Evolutionary conservation across 2,113 vertebrate species (phyloP).

Genomic region (Upupa epops): DNA sequence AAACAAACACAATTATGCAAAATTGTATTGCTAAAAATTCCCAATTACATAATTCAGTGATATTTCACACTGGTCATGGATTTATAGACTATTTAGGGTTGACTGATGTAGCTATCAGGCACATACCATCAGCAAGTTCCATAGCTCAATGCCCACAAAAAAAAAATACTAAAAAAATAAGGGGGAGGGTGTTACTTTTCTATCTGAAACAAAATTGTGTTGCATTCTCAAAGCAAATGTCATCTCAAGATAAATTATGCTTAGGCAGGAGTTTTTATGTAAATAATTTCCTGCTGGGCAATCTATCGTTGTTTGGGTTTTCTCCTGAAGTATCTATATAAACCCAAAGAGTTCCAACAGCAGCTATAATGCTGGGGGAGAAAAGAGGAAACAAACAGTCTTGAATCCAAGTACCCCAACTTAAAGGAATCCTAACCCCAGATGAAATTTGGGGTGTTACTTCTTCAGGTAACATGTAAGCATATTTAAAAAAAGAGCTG

Average conservation of each 20-base stretch:
- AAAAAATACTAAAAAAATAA: neutral
- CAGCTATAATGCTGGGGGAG: neutral
- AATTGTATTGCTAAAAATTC: conserved; percentile 60
- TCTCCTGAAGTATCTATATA: neutral
- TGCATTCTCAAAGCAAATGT: conserved; percentile 74
- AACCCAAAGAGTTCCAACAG: neutral
- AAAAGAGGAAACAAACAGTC: neutral
- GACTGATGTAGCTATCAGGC: conserved; percentile 45
- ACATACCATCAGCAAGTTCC: conserved; percentile 63
- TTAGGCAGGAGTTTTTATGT: conserved; percentile 73
- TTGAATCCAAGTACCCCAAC: neutral
- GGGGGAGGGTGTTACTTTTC: conserved; percentile 49
- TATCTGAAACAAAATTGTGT: conserved; percentile 69
- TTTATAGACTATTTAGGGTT: conserved; percentile 61
- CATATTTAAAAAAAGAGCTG: neutral
- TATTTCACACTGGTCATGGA: conserved; percentile 28
- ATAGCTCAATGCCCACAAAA: conserved; percentile 68
- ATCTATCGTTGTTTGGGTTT: conserved; percentile 41
- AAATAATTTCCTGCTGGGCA: conserved; percentile 72
- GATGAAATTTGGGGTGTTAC: neutral
- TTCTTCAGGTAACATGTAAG: neutral
- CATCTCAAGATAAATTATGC: conserved; percentile 74
- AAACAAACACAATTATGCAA: conserved; percentile 65
- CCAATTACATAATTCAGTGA: conserved; percentile 68
- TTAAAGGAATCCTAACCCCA: neutral